phyloP scores from a whole-genome alignment of 2,797 vertebrate species.

The Hephaestus fuliginosus region DNA sequence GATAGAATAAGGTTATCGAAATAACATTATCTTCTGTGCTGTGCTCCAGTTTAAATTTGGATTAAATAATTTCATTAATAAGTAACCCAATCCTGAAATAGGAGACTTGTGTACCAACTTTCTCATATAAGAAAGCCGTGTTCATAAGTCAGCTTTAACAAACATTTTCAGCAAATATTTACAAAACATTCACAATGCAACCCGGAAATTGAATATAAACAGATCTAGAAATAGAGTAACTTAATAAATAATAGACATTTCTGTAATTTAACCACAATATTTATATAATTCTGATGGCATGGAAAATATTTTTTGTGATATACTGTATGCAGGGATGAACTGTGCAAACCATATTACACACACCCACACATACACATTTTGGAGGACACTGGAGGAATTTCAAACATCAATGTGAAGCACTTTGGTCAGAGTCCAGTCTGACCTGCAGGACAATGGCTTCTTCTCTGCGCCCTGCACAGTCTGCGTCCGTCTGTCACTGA shows the following conservation, averaged over 20 bases:
- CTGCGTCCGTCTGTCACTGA: slow-evolving; percentile 67
- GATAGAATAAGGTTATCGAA: neutral
- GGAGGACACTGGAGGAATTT: slow-evolving; percentile 79
- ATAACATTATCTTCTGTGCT: neutral
- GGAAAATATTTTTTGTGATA: slow-evolving; percentile 18
- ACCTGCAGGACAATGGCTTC: slow-evolving; percentile 80
- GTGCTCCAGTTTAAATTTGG: neutral
- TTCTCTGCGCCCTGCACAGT: slow-evolving; percentile 68
- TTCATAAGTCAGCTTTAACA: slow-evolving; percentile 6
- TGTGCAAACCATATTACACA: slow-evolving; percentile 27
- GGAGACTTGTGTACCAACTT: slow-evolving; percentile 1
- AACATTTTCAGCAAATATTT: slow-evolving; percentile 49
- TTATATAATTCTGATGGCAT: slow-evolving; percentile 16
- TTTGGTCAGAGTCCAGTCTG: slow-evolving; percentile 66
- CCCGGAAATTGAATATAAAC: slow-evolving; percentile 42
- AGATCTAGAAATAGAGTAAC: slow-evolving; percentile 4
- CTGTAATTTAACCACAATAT: slow-evolving; percentile 17
- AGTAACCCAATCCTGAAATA: slow-evolving; percentile 39
- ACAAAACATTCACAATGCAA: slow-evolving; percentile 13
- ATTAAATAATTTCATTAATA: slow-evolving; percentile 32
- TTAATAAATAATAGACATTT: slow-evolving; percentile 25
- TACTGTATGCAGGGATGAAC: slow-evolving; percentile 5
- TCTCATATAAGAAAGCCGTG: slow-evolving; percentile 8
- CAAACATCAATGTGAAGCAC: slow-evolving; percentile 69
- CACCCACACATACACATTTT: slow-evolving; percentile 37